Evolutionary conservation across 2,113 vertebrate genomes (phyloP).

Genomic region (Hirundichthys speculiger): DNA sequence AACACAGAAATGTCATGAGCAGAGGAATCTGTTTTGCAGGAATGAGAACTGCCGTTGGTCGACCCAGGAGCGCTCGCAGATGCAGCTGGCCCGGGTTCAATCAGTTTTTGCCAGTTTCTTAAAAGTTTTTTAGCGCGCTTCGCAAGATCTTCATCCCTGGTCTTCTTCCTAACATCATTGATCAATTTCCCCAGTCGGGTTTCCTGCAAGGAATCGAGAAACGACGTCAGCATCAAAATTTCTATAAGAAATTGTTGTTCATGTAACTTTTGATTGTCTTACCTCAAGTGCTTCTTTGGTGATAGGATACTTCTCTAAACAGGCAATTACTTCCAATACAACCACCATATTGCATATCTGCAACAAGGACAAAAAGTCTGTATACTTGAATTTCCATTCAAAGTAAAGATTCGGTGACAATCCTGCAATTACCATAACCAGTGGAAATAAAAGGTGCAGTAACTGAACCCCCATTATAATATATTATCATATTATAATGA

Average conservation of each 20-base stretch:
- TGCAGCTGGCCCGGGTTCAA: slow-evolving; percentile 89
- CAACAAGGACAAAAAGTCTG: slow-evolving; percentile 7
- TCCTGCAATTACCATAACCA: neutral
- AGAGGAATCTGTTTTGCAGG: slow-evolving; percentile 85
- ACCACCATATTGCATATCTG: slow-evolving; percentile 99
- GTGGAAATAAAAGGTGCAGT: neutral
- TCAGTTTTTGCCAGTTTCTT: slow-evolving; percentile 96
- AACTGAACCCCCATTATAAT: neutral
- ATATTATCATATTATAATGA: too few relatives aligned
- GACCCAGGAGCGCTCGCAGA: slow-evolving; percentile 76
- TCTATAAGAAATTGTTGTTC: neutral
- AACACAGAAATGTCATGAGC: slow-evolving; percentile 76
- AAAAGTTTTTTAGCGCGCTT: slow-evolving; percentile 97
- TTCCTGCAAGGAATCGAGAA: slow-evolving; percentile 80
- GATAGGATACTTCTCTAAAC: slow-evolving; percentile 97
- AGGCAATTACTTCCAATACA: slow-evolving; percentile 96
- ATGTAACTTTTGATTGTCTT: slow-evolving; percentile 33
- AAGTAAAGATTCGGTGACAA: neutral
- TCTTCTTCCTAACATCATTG: slow-evolving; percentile 98
- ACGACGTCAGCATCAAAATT: neutral
- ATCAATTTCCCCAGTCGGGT: slow-evolving; percentile 97
- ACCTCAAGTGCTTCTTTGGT: slow-evolving; percentile 99
- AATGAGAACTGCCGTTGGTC: slow-evolving; percentile 90
- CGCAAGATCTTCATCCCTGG: slow-evolving; percentile 96
- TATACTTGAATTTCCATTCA: neutral